Evolutionary conservation across 2,113 vertebrate species (phyloP).

Genomic region (Podocnemis expansa): DNA sequence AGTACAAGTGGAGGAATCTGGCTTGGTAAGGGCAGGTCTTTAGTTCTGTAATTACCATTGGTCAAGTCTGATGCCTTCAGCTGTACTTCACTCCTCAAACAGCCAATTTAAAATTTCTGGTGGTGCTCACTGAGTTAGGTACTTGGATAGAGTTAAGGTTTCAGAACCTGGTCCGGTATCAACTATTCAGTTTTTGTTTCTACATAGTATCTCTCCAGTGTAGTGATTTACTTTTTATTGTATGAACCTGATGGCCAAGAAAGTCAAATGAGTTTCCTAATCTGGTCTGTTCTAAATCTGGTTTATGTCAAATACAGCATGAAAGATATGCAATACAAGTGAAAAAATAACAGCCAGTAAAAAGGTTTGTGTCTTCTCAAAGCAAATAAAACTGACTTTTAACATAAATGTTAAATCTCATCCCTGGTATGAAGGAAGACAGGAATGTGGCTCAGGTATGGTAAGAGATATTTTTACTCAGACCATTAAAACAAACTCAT

Average conservation of each 20-base stretch:
- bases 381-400: conserved; percentile 63
- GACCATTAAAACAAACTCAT: not conserved
- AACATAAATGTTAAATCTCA: conserved; percentile 60
- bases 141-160: not conserved
- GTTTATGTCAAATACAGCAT: conserved; percentile 62
- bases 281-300: conserved; percentile 64
- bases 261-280: conserved; percentile 66
- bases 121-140: not conserved
- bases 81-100: not conserved
- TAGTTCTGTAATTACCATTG: rapidly evolving
- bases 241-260: not conserved
- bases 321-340: conserved; percentile 22
- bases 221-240: conserved; percentile 29
- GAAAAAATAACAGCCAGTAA: conserved; percentile 54
- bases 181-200: not conserved
- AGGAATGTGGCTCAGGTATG: conserved; percentile 1
- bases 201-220: not conserved
- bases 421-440: not conserved
- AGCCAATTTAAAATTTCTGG: not conserved
- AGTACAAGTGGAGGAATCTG: not conserved
- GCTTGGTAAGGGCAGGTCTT: not conserved
- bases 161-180: not conserved
- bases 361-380: not conserved
- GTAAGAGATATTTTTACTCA: conserved; percentile 36
- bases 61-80: not conserved